Evolutionary conservation across 1,140 invertebrate species (phyloP), one percentile per base, ranked within the genome.

Genomic region (Sipha flava): DNA sequence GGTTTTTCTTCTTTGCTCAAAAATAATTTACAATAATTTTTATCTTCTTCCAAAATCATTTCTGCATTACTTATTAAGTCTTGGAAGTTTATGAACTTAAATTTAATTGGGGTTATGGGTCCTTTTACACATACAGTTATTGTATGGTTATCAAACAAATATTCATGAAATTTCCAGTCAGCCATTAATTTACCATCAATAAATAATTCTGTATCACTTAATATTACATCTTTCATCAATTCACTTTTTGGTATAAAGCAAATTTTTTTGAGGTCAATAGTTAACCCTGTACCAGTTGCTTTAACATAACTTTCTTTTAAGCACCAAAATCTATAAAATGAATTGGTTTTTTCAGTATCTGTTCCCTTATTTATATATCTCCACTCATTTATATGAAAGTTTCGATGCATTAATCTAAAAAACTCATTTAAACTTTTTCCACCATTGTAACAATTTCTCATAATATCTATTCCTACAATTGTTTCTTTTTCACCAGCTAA

Each of bases 241-340:
- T 86, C 81, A 29, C 90, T 88, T 75, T 88, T 87, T 31, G 93
- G 87, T 81, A 87, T 84, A 86, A 98, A 98, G 85, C 89, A 90
- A 29, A 98, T 89, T 81, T 90, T 87, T 81, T 89, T 85, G 26
- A 98, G 87, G 83, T 94, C 90, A 82, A 93, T 87, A 0, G 90
- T 91, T 54, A 98, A 91, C 31, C 96, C 96, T 21, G 92, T 86
- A 26, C 96, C 95, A 62, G 92, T 88, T 80, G 95, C 95, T 87
- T 98, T 98, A 0, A 96, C 92, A 85, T 95, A 96, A 85, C 94
- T 94, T 85, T 98, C 97, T 87, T 98, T 98, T n/a, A 98, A 86
- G 82, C 93, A 92, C 96, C 96, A 98, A 84, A 93, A 88, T 80
- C 96, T 88, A 85, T 91, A 96, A 85, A 97, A 98, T 82, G 89